Conservation (phyloP, 1,140 invertebrate genomes). For the Diachasma alloeum region DNA sequence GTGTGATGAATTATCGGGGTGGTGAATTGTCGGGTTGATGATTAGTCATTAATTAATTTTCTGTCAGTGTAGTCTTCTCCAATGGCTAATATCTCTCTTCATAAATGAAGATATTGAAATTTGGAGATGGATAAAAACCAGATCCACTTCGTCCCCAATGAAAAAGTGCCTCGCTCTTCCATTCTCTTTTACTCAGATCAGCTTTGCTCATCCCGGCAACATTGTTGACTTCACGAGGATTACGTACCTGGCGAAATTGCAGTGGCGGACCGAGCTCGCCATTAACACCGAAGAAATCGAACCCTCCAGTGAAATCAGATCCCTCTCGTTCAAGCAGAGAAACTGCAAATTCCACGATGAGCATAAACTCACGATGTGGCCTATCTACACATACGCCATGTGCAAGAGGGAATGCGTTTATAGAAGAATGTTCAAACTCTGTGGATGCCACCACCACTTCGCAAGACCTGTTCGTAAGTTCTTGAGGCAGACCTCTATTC, state of each 20-base stretch:
- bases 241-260: background rate
- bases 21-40: no score
- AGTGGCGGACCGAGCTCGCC: background rate
- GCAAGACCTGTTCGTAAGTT: constrained; percentile 33
- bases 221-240: background rate
- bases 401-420: constrained; percentile 40
- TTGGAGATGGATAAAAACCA: no score
- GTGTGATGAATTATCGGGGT: no score
- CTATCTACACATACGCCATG: constrained; percentile 36
- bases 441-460: constrained; percentile 44
- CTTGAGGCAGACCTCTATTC: no score
- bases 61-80: no score
- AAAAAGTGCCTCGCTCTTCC: no score
- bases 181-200: background rate
- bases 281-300: constrained; percentile 17
- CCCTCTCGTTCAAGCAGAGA: constrained; percentile 28
- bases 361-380: constrained; percentile 32
- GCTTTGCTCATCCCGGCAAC: background rate
- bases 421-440: constrained; percentile 29
- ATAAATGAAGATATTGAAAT: no score
- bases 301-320: background rate
- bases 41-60: no score
- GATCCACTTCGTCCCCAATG: background rate
- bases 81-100: no score
- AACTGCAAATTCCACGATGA: constrained; percentile 34